phyloP scores from a whole-genome alignment of 2,797 vertebrate species.

The Microtus obscurus region DNA sequence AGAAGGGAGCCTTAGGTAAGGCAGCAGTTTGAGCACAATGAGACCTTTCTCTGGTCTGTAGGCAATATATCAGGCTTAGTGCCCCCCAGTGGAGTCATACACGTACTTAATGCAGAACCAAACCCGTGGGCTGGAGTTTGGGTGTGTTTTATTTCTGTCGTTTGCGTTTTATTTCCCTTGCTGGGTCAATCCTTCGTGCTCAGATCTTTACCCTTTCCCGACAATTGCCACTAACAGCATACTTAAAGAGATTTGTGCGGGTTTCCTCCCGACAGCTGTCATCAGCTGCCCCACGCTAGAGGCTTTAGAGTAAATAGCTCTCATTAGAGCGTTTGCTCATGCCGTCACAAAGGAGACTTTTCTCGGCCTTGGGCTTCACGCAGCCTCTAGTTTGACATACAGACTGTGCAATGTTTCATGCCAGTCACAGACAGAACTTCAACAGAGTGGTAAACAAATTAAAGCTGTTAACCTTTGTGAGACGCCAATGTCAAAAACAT shows the following conservation, averaged over 20 bases:
- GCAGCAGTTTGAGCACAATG: slow-evolving; percentile 61
- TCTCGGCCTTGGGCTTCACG: slow-evolving; percentile 57
- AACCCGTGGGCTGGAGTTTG: slow-evolving; percentile 7
- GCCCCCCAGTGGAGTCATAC: slow-evolving; percentile 45
- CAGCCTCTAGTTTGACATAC: slow-evolving; percentile 6
- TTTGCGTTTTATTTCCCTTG: slow-evolving; percentile 69
- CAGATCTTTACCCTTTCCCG: slow-evolving; percentile 59
- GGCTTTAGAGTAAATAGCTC: slow-evolving; percentile 54
- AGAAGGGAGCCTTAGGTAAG: slow-evolving; percentile 71
- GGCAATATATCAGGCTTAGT: slow-evolving; percentile 68
- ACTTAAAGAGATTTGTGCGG: slow-evolving; percentile 60
- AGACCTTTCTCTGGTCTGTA: slow-evolving; percentile 63
- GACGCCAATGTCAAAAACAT: slow-evolving; percentile 55
- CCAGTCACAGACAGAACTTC: slow-evolving; percentile 47
- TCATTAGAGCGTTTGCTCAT: slow-evolving; percentile 72
- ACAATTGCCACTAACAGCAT: slow-evolving; percentile 60
- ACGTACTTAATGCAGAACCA: slow-evolving; percentile 64
- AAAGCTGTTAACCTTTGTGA: slow-evolving; percentile 51
- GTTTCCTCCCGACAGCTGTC: slow-evolving; percentile 77
- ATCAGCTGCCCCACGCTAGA: slow-evolving; percentile 51
- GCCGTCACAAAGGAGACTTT: slow-evolving; percentile 74
- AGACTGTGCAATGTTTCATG: slow-evolving; percentile 49
- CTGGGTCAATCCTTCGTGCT: slow-evolving; percentile 42
- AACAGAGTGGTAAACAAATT: slow-evolving; percentile 71
- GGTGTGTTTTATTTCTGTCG: neutral